phyloP scores from a whole-genome alignment of 2,888 invertebrate species.

The Pristionchus japonicus region DNA sequence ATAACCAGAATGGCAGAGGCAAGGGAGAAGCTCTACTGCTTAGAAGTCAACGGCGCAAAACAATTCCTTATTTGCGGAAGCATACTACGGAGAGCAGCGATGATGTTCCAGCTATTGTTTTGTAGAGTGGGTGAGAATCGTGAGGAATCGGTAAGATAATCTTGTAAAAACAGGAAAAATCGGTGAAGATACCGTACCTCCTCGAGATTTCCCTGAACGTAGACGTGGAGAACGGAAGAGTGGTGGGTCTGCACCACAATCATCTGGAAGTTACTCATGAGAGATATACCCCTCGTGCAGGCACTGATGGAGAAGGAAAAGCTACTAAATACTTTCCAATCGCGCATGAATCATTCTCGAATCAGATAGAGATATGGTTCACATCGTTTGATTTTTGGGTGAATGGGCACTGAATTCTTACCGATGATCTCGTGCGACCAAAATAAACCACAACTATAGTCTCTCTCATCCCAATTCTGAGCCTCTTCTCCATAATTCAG shows the following conservation, averaged over 20 bases:
- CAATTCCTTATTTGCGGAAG: neutral
- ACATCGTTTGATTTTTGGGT: no score
- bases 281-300: neutral
- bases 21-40: neutral
- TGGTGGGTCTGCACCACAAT: conserved; percentile 62
- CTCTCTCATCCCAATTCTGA: neutral
- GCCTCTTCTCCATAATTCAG: neutral
- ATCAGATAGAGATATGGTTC: no score
- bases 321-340: no score
- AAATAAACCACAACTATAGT: neutral
- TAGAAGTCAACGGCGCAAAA: neutral
- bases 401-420: no score
- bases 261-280: conserved; percentile 54
- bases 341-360: no score
- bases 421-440: no score
- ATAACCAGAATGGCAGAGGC: neutral
- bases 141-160: neutral
- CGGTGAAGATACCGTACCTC: conserved; percentile 46
- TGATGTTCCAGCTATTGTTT: neutral
- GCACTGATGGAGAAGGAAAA: no score
- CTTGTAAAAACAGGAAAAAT: neutral
- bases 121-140: neutral
- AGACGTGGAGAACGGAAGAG: conserved; percentile 61
- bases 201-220: conserved; percentile 65
- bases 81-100: neutral